Base-by-base conservation (phyloP, 2,797 vertebrate genomes). In the Scyliorhinus canicula region DNA sequence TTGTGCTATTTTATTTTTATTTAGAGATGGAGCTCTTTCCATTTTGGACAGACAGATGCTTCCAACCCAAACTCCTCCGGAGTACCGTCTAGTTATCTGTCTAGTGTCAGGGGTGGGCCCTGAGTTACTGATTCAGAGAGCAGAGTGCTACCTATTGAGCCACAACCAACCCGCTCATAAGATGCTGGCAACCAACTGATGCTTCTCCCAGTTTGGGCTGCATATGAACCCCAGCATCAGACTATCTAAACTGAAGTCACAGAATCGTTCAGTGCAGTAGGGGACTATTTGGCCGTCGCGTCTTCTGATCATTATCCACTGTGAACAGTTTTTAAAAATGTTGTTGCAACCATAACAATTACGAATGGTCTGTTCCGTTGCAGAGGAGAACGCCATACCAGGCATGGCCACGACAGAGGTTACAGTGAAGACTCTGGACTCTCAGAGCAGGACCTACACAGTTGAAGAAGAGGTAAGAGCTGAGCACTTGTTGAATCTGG, bases 371-470 rank as follows among this genome's bases (percentile, higher is more conserved):
- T 90, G 57, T 88, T 85, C 52, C 40, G 40, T 91, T 91, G 88
- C 88, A 91, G 88, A 91, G 57, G 21, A 40, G 84, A 86, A 35
- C n/a, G 28, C 28, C 44, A 91, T 44, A 9, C n/a, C 57, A 65
- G 57, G 8, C 21, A 91, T 91, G n/a, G 88, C 88, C 57, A 97
- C 96, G 95, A 97, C 98, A 96, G 98, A 98, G 95, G 98, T 99
- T 96, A 98, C 98, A 0, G 98, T 99, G 95, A 99, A 99, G 97
- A 99, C 98, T 26, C 96, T 99, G 96, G 98, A 99, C 96, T 99
- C 98, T 24, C 98, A 99, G 96, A 98, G 98, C 96, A 97, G 98
- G 96, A 98, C 97, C 82, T 99, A 98, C 97, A 98, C 97, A 67
- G 98, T 99, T 55, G 96, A 97, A 3, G 97, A 97, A 95, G 98